Evolutionary conservation across 1,140 invertebrate genomes (phyloP), one percentile per base, ranked within the genome.

Genomic region (Caenorhabditis briggsae): DNA sequence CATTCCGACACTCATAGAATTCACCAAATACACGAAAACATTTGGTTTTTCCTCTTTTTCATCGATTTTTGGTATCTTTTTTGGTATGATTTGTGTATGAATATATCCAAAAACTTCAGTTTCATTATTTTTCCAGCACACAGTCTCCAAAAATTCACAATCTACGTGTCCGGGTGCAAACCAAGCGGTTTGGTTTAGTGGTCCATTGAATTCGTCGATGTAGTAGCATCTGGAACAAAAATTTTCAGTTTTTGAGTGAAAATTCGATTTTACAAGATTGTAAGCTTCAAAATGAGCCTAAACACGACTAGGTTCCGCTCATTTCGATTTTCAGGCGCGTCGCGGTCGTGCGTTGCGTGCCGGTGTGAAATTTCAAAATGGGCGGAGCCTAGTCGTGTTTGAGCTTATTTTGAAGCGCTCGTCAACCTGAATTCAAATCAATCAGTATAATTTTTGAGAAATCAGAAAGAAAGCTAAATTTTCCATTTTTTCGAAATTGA

Each of bases 81-180:
- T 70, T n/a, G 33, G 12, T n/a, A 70, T 46, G n/a, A 70, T n/a
- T 46, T 70, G 65, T 8, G 65, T 25, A n/a, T 70, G 65, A n/a
- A 70, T 43, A n/a, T 48, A 70, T 12, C 65, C 65, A 18, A 48
- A 70, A 1, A 70, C 65, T 18, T 70, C 41, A 33, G 33, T 33
- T 46, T 70, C 9, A 8, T n/a, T 41, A 14, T 70, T 46, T 41
- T 64, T 18, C 33, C 16, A 46, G n/a, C 65, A 70, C 2, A n/a
- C 41, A 11, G 65, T 18, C 46, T 70, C 65, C 43, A 70, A n/a
- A n/a, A 70, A 43, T 70, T 70, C 41, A 70, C 65, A 70, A n/a
- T 70, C 65, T 0, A 70, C 65, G 5, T 11, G 33, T 1, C 65
- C 65, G 0, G 65, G 65, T 46, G 65, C 2, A n/a, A 58, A 58